Base-by-base conservation (phyloP, 2,888 invertebrate genomes). In the Osedax frankpressi region DNA sequence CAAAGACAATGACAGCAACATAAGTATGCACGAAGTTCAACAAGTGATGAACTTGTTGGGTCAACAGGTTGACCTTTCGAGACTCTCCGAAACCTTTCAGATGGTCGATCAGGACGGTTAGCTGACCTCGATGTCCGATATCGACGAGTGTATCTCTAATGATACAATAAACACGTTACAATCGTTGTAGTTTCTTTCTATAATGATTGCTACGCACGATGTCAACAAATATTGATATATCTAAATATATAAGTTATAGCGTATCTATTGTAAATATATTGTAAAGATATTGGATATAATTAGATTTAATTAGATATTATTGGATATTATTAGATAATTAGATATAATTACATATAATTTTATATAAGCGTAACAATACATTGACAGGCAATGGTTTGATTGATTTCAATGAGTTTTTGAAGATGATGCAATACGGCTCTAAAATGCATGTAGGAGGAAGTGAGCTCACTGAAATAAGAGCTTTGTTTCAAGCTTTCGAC, bases 401-500 rank as follows among this genome's bases (percentile, higher is more conserved):
- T 60, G 77, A 77, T 65, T 74, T 74, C 44, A 74, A 76, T 27
- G 77, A 77, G 63, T 77, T 77, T 44, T 71, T 77, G 14, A 28
- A 72, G 24, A 74, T 77, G 74, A 75, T 77, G 77, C 76, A 77
- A 25, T 44, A 44, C 44, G 44, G 44, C 44, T 44, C 44, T 19
- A 44, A 44, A 19, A 27, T 60, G 3, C 75, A 74, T 14, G 67
- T 74, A 24, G 73, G 74, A 26, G 72, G 71, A 24, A 72, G 74
- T 30, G 76, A 77, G 68, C 74, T 76, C 26, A 74, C 76, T 11
- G 77, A 77, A 63, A 70, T 77, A 30, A 27, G 77, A 62, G 74
- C 74, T 0, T 74, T 77, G 26, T 77, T 77, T 73, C 69, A 72
- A 1, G 77, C 77, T 26, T 77, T 77, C 29, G 77, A 77, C 70